A percentile compares a stretch with the other conserved stretches of the same genome.
Evolutionary conservation across 2,113 vertebrate species (phyloP).

Genomic region (Dasyornis broadbenti): DNA sequence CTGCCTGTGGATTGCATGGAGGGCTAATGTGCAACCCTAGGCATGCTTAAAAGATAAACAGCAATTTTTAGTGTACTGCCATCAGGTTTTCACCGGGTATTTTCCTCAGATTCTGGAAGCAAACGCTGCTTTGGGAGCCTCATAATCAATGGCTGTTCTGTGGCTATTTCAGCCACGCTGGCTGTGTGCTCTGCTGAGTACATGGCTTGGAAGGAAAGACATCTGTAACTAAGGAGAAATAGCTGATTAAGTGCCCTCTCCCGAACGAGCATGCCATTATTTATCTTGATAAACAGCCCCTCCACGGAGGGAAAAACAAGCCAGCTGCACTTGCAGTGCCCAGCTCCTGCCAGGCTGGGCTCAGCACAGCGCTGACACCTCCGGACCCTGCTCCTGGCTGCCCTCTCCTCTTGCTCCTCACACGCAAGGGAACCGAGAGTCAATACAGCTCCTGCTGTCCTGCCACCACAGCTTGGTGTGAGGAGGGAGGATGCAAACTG

Average conservation of each 20-base stretch:
- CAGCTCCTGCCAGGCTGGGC: not conserved
- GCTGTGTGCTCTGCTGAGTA: slow-evolving; percentile 1
- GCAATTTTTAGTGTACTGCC: slow-evolving; percentile 12
- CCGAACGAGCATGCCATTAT: not conserved
- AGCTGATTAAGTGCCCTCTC: slow-evolving; percentile 25
- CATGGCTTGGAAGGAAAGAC: slow-evolving; percentile 25
- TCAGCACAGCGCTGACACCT: not conserved
- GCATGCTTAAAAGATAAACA: not conserved
- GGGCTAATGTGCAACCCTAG: not conserved
- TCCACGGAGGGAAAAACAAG: not conserved
- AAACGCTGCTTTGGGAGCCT: not conserved
- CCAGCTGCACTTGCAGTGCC: not conserved
- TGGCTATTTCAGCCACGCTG: not conserved
- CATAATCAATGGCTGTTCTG: not conserved
- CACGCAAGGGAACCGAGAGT: not conserved
- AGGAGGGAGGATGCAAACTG: not conserved
- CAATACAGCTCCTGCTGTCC: fast-evolving
- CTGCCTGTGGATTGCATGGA: fast-evolving
- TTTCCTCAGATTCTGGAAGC: not conserved
- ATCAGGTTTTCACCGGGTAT: not conserved
- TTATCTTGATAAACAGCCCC: slow-evolving; percentile 35
- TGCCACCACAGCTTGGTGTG: not conserved
- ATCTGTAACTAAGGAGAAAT: slow-evolving; percentile 33
- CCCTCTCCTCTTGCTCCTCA: not conserved
- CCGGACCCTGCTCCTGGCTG: not conserved